These are phyloP conservation scores for Nansenia antarctica DNA, from an alignment of 2,113 vertebrate species.

Conservation along the genomic window DNA sequence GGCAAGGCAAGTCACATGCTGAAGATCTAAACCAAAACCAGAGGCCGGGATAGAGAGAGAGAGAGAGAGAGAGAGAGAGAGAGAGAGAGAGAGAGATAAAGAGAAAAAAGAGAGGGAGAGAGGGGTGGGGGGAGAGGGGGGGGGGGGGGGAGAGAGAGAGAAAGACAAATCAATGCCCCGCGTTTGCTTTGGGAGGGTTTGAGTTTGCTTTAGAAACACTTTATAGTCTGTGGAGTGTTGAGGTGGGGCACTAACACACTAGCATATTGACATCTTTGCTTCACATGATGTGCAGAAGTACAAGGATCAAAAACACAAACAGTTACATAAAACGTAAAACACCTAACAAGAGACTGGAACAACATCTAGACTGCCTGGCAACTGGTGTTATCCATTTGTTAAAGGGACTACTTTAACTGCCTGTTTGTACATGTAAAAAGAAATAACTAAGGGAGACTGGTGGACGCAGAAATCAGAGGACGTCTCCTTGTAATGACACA, in stretches of 20 bases:
- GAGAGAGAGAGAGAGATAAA: neutral
- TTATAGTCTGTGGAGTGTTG: constrained; percentile 26
- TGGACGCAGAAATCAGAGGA: too few relatives aligned
- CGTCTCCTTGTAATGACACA: too few relatives aligned
- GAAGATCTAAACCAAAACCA: neutral
- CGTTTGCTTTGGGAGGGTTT: constrained; percentile 50
- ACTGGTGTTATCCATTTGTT: too few relatives aligned
- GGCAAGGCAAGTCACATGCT: too few relatives aligned
- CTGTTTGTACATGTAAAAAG: too few relatives aligned
- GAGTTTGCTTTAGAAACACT: constrained; percentile 46
- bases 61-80: constrained; percentile 1
- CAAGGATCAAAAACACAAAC: too few relatives aligned
- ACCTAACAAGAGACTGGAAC: neutral
- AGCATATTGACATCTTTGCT: too few relatives aligned
- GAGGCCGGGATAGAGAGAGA: neutral
- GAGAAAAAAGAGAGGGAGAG: neutral
- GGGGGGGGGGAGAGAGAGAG: neutral
- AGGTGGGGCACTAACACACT: constrained; percentile 25
- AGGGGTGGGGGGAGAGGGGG: neutral
- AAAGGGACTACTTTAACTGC: too few relatives aligned
- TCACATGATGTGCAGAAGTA: neutral
- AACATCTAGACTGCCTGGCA: neutral
- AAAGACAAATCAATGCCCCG: neutral
- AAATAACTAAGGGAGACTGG: too few relatives aligned
- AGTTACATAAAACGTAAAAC: neutral